Percentiles rank a stretch among this genome's conserved stretches.
phyloP scores from a whole-genome alignment of 2,888 invertebrate genomes.

The Sialis fuliginosa region DNA sequence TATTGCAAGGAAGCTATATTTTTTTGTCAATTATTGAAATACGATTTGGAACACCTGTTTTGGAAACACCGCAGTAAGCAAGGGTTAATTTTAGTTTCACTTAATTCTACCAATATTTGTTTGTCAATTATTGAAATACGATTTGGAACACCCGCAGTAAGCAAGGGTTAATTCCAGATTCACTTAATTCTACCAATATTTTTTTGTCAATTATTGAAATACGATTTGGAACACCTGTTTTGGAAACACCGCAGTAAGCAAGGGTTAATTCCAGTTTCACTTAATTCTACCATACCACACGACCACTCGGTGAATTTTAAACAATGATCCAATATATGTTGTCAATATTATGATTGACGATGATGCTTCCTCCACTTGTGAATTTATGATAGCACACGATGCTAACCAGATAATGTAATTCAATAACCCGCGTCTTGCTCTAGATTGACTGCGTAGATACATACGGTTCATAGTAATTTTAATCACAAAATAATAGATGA shows the following conservation, averaged over 20 bases:
- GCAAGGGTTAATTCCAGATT: slow-evolving; percentile 24
- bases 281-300: slow-evolving; percentile 19
- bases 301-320: slow-evolving; percentile 24
- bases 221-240: background rate
- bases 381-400: background rate
- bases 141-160: slow-evolving; percentile 10
- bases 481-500: background rate
- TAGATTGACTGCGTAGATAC: background rate
- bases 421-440: background rate
- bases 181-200: slow-evolving; percentile 23
- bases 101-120: slow-evolving; percentile 23
- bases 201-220: no score
- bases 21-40: no score
- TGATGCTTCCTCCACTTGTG: slow-evolving; percentile 13
- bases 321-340: slow-evolving; percentile 18
- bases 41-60: background rate
- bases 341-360: slow-evolving; percentile 27
- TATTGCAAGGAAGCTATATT: no score
- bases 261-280: slow-evolving; percentile 25
- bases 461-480: background rate
- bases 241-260: slow-evolving; percentile 17
- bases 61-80: slow-evolving; percentile 17
- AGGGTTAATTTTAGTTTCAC: slow-evolving; percentile 25
- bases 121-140: no score
- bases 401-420: background rate